A percentile compares a stretch with the other conserved stretches of the same genome.
Evolutionary conservation across 2,888 invertebrate genomes (phyloP).

Genomic region (Endomychus coccineus): DNA sequence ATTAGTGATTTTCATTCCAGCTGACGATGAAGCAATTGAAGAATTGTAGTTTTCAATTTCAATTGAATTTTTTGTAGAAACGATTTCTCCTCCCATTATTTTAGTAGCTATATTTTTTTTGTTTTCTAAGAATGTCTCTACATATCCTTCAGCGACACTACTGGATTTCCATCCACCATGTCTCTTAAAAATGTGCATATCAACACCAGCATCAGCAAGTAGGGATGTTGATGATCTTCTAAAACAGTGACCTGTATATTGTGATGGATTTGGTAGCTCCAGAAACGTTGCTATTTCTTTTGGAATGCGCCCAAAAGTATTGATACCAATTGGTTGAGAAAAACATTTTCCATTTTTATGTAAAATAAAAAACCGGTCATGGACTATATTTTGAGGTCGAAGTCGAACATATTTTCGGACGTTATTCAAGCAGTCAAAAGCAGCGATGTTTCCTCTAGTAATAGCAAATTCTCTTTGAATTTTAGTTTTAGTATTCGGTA

Average conservation of each 20-base stretch:
- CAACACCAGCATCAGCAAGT: too few relatives aligned
- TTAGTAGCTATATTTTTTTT: too few relatives aligned
- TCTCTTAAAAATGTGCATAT: too few relatives aligned
- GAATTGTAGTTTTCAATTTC: too few relatives aligned
- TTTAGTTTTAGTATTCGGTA: slow-evolving; percentile 17
- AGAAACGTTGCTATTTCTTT: slow-evolving; percentile 17
- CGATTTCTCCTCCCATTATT: too few relatives aligned
- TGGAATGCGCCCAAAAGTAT: slow-evolving; percentile 18
- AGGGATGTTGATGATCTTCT: too few relatives aligned
- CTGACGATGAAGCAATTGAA: too few relatives aligned
- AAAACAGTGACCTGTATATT: slow-evolving; percentile 17
- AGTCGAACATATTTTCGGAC: slow-evolving; percentile 14
- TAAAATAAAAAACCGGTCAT: slow-evolving; percentile 16
- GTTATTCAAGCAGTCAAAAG: slow-evolving; percentile 10
- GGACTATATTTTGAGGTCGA: slow-evolving; percentile 11
- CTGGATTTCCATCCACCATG: too few relatives aligned
- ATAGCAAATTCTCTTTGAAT: slow-evolving; percentile 16
- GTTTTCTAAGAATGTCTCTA: too few relatives aligned
- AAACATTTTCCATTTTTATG: slow-evolving; percentile 16
- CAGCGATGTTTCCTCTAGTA: slow-evolving; percentile 5
- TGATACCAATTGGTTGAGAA: slow-evolving; percentile 15
- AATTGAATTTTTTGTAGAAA: too few relatives aligned
- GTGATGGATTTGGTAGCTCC: slow-evolving; percentile 14
- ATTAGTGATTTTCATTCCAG: too few relatives aligned
- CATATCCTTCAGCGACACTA: too few relatives aligned